phyloP scores from a whole-genome alignment of 2,113 vertebrate genomes.

The Carassius auratus region DNA sequence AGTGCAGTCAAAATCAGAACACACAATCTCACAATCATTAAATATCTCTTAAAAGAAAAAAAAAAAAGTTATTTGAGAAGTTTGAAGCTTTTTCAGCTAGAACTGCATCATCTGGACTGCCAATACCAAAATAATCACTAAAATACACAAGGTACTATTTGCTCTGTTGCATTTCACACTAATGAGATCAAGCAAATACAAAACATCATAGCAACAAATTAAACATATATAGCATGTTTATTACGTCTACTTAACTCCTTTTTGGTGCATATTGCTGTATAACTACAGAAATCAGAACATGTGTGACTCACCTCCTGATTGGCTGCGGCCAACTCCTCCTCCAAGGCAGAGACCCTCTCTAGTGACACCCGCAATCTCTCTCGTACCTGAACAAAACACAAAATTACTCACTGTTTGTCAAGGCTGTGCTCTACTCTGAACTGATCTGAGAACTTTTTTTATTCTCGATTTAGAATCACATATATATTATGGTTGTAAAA shows the following conservation, averaged over 20 bases:
- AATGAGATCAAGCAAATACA: conserved; percentile 33
- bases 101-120: conserved; percentile 25
- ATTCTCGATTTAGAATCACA: neutral
- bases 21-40: conserved; percentile 1
- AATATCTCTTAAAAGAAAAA: neutral
- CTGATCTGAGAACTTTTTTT: neutral
- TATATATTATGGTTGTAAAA: neutral
- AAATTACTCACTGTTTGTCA: neutral
- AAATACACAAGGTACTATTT: conserved; percentile 10
- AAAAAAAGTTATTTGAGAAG: conserved; percentile 1
- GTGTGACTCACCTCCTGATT: conserved; percentile 86
- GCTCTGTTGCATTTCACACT: conserved; percentile 11
- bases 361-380: conserved; percentile 90
- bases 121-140: neutral
- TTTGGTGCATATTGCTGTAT: neutral
- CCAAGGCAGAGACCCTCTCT: conserved; percentile 90
- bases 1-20: neutral
- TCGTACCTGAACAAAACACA: conserved; percentile 79
- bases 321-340: conserved; percentile 88
- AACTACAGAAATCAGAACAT: neutral
- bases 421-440: neutral
- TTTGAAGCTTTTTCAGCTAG: neutral
- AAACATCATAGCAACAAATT: neutral
- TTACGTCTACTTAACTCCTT: neutral
- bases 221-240: neutral